Percentiles rank a stretch among this genome's conserved stretches.
Evolutionary conservation across 2,113 vertebrate species (phyloP).

Genomic region (Pavo muticus): DNA sequence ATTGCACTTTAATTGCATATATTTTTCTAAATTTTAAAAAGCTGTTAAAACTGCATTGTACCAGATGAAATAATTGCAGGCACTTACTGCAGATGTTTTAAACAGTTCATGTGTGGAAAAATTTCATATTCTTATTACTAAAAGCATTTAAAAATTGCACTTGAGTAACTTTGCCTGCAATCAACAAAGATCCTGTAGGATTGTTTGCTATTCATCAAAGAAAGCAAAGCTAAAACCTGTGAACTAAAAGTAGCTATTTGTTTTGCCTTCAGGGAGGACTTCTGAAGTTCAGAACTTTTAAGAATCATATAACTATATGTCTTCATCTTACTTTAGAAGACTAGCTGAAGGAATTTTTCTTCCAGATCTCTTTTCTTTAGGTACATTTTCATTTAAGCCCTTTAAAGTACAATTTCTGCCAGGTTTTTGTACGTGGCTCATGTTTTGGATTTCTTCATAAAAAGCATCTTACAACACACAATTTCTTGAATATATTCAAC

Average conservation of each 20-base stretch:
- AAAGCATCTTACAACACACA: neutral
- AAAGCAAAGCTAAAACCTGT: neutral
- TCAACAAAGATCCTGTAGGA: slow-evolving; percentile 22
- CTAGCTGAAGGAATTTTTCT: neutral
- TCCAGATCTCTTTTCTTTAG: neutral
- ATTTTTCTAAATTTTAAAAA: slow-evolving; percentile 82
- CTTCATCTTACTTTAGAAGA: neutral
- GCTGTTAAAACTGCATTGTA: slow-evolving; percentile 71
- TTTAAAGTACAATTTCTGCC: neutral
- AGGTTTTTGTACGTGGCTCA: neutral
- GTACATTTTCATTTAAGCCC: neutral
- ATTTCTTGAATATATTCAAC: neutral
- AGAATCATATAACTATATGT: neutral
- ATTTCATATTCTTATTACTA: slow-evolving; percentile 70
- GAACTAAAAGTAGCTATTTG: neutral
- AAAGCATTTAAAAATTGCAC: slow-evolving; percentile 59
- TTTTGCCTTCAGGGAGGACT: neutral
- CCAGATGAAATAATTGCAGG: slow-evolving; percentile 55
- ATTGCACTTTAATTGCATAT: slow-evolving; percentile 78
- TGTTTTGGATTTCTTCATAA: neutral
- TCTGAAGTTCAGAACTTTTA: neutral
- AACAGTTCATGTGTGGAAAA: slow-evolving; percentile 74
- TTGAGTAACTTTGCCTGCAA: slow-evolving; percentile 57
- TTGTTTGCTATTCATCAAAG: neutral
- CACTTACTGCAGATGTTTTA: slow-evolving; percentile 63